A percentile compares a stretch with the other conserved stretches of the same genome.
Evolutionary conservation across 2,113 vertebrate species (phyloP).

Genomic region (Talpa occidentalis): DNA sequence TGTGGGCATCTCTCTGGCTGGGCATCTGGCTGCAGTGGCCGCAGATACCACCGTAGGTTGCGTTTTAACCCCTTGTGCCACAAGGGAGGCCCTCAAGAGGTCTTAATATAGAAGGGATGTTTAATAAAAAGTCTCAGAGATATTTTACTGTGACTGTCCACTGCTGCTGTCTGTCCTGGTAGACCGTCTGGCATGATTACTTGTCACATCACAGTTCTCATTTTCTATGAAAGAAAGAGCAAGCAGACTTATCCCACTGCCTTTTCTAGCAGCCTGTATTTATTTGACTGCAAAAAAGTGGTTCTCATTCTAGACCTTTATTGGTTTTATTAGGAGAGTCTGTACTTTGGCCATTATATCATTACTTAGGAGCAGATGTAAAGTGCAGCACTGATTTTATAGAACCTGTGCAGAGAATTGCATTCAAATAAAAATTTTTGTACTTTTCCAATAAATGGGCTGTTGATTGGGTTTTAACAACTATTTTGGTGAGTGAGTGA

Average conservation of each 20-base stretch:
- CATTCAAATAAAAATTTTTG: neutral
- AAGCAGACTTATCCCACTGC: rapidly evolving
- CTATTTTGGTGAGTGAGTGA: neutral
- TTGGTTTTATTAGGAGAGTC: neutral
- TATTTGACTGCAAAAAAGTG: neutral
- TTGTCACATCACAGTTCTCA: neutral
- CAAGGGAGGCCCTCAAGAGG: too few relatives aligned
- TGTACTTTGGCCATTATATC: neutral
- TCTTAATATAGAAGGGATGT: neutral
- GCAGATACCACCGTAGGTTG: too few relatives aligned
- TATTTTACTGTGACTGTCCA: neutral
- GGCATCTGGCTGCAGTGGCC: too few relatives aligned
- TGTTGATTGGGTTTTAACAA: neutral
- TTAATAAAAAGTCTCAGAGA: neutral
- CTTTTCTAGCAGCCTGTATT: neutral
- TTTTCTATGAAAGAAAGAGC: neutral
- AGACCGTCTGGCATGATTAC: neutral
- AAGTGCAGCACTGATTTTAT: neutral
- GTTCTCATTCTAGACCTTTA: neutral
- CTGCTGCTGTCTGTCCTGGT: neutral
- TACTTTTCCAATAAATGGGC: neutral
- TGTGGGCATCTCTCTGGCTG: too few relatives aligned
- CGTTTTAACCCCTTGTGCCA: too few relatives aligned
- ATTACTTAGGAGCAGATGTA: neutral
- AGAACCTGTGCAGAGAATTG: neutral